Evolutionary conservation across 1,140 invertebrate species (phyloP).

Genomic region (Drosophila santomea): DNA sequence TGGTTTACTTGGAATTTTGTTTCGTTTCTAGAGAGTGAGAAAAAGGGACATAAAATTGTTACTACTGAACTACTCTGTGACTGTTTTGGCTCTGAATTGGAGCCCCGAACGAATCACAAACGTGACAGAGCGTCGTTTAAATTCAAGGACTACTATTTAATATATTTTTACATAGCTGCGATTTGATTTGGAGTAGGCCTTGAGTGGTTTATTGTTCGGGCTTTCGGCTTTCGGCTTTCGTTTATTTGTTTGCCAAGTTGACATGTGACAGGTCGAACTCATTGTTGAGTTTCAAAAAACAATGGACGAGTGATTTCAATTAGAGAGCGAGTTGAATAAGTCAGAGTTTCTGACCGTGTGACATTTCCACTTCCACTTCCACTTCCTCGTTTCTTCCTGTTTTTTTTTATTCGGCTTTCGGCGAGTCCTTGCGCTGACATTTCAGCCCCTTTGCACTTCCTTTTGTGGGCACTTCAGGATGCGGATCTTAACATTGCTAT

Average conservation of each 20-base stretch:
- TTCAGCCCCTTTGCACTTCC: slow-evolving; percentile 34
- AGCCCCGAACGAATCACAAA: not conserved
- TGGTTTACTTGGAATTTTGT: slow-evolving; percentile 3
- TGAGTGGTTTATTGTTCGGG: slow-evolving; percentile 27
- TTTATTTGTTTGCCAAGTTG: slow-evolving; percentile 46
- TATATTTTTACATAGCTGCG: not conserved
- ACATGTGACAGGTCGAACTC: slow-evolving; percentile 73
- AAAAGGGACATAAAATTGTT: no score
- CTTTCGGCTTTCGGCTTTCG: not conserved
- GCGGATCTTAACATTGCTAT: slow-evolving; percentile 32
- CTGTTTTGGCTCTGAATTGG: not conserved
- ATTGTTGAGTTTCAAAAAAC: slow-evolving; percentile 60
- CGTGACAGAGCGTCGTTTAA: not conserved
- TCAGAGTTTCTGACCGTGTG: slow-evolving; percentile 45
- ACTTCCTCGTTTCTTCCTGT: slow-evolving; percentile 30
- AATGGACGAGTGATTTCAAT: slow-evolving; percentile 41
- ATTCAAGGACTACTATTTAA: slow-evolving; percentile 4
- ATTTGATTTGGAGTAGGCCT: not conserved
- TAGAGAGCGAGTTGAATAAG: slow-evolving; percentile 45
- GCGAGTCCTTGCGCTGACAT: slow-evolving; percentile 42
- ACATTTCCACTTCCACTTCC: slow-evolving; percentile 74
- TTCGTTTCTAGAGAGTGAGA: no score
- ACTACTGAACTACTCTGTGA: slow-evolving; percentile 1
- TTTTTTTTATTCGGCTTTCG: slow-evolving; percentile 5
- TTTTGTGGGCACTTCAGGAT: slow-evolving; percentile 70